phyloP scores from a whole-genome alignment of 2,888 invertebrate genomes.

The Ceriagrion tenellum region DNA sequence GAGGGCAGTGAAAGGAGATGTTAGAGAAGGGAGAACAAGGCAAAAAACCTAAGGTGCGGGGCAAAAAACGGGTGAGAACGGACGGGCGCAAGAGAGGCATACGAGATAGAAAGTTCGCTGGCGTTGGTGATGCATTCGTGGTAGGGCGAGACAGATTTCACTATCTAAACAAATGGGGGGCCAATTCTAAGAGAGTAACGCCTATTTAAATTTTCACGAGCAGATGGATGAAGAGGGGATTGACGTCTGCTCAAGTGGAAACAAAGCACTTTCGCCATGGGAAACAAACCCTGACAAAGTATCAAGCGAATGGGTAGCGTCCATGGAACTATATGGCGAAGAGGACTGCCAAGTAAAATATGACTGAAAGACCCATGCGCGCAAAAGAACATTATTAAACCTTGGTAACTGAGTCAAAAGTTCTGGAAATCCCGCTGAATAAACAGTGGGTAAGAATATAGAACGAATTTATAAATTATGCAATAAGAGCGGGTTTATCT shows the following conservation, averaged over 20 bases:
- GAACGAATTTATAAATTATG: no score
- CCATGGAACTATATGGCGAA: no score
- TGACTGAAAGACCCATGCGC: no score
- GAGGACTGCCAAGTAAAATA: no score
- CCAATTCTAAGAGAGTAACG: background rate
- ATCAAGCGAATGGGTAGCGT: no score
- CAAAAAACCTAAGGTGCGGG: background rate
- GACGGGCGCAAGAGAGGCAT: background rate
- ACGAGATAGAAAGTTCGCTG: background rate
- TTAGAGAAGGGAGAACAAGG: background rate
- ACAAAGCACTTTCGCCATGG: background rate
- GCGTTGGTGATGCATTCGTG: background rate
- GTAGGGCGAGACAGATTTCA: background rate
- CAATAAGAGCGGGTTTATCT: no score
- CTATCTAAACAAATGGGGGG: background rate
- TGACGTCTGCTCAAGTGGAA: background rate
- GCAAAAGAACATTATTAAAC: no score
- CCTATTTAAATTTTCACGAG: background rate
- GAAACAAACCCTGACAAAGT: background rate
- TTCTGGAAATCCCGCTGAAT: no score
- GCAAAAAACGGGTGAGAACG: background rate
- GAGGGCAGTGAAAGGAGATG: background rate
- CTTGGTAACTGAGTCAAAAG: no score
- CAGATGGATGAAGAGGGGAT: background rate
- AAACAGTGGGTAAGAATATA: no score